Conservation (phyloP, 2,113 vertebrate species). For the Bujurquina vittata region DNA sequence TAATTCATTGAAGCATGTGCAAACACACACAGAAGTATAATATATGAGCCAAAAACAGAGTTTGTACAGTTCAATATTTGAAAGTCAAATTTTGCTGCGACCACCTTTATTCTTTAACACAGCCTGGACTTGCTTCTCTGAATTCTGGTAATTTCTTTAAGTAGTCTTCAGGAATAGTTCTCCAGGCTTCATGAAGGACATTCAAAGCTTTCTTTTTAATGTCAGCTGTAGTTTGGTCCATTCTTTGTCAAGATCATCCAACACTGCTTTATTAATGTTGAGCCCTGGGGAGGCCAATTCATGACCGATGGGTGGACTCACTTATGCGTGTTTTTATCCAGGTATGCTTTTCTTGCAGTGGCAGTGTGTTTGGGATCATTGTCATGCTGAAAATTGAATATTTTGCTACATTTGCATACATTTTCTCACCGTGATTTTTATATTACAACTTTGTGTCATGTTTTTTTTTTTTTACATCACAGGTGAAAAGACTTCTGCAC, state of each 20-base stretch:
- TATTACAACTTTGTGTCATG: too few relatives aligned
- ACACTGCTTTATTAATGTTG: neutral
- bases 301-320: neutral
- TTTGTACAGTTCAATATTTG: too few relatives aligned
- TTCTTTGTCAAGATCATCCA: neutral
- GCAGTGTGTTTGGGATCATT: neutral
- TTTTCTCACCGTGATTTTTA: neutral
- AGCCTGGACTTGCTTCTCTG: too few relatives aligned
- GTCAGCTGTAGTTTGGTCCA: neutral
- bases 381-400: neutral
- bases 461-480: too few relatives aligned
- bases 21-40: neutral
- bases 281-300: neutral
- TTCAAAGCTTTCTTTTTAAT: neutral
- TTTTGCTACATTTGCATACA: neutral
- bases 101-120: too few relatives aligned
- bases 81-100: neutral
- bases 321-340: neutral
- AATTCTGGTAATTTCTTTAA: neutral
- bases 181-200: neutral
- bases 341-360: neutral
- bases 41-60: neutral
- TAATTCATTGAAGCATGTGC: neutral
- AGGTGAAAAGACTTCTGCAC: neutral
- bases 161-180: too few relatives aligned